A percentile compares a stretch with the other conserved stretches of the same genome.
These are phyloP conservation scores for Actinia equina DNA, from an alignment of 64 coral and sea anemone genomes.

Conservation along the genomic window DNA sequence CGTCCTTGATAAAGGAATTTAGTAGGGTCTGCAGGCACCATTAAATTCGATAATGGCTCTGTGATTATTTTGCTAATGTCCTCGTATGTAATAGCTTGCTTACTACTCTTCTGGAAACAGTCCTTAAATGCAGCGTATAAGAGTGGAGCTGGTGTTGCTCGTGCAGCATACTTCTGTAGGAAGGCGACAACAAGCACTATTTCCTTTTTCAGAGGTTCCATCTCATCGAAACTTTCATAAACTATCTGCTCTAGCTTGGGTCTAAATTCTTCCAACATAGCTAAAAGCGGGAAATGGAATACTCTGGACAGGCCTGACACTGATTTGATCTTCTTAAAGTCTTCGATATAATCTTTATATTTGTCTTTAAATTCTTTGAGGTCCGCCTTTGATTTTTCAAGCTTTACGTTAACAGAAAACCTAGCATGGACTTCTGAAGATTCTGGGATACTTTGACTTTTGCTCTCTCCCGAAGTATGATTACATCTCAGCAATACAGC, in stretches of 20 bases:
- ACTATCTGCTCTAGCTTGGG: constrained; percentile 55
- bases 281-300: constrained; percentile 76
- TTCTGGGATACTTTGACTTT: too few relatives aligned
- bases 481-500: constrained; percentile 60
- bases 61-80: constrained; percentile 70
- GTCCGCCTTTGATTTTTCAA: constrained; percentile 68
- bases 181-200: constrained; percentile 63
- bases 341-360: constrained; percentile 64
- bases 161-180: constrained; percentile 63
- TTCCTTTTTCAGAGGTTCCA: constrained; percentile 45
- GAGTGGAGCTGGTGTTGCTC: constrained; percentile 40
- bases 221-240: constrained; percentile 44
- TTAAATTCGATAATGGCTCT: constrained; percentile 58
- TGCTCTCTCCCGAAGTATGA: neutral
- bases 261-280: constrained; percentile 65
- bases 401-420: constrained; percentile 48
- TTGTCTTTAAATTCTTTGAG: constrained; percentile 55
- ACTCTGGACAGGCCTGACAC: constrained; percentile 28
- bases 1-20: neutral
- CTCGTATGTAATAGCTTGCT: constrained; percentile 42
- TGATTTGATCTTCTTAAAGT: neutral
- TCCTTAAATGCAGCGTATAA: constrained; percentile 52
- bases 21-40: constrained; percentile 51
- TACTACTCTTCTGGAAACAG: neutral
- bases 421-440: constrained; percentile 26